phyloP scores from a whole-genome alignment of 2,888 invertebrate genomes.

The Oxytorus armatus region DNA sequence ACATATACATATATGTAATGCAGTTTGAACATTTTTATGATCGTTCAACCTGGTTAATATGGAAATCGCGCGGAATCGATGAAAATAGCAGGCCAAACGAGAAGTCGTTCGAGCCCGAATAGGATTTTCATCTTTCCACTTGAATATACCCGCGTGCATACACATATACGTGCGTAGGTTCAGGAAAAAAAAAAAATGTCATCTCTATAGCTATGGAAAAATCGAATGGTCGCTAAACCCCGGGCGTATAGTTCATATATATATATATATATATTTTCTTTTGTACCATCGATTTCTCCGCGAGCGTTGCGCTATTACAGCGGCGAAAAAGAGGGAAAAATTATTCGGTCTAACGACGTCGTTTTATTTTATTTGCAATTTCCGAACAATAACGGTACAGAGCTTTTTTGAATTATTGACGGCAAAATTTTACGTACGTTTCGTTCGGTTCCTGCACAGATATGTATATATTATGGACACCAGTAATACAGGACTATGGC shows the following conservation, averaged over 20 bases:
- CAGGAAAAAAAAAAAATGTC: too few relatives aligned
- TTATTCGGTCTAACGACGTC: slow-evolving; percentile 9
- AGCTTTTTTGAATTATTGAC: slow-evolving; percentile 45
- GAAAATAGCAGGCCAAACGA: slow-evolving; percentile 57
- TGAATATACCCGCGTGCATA: not conserved
- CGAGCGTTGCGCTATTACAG: slow-evolving; percentile 20
- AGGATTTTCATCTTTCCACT: slow-evolving; percentile 54
- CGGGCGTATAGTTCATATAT: not conserved
- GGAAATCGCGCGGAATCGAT: slow-evolving; percentile 59
- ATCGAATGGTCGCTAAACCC: slow-evolving; percentile 17
- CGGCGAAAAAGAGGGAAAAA: slow-evolving; percentile 13
- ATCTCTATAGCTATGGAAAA: slow-evolving; percentile 18
- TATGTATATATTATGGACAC: not conserved
- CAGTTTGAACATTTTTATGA: slow-evolving; percentile 41
- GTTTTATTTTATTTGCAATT: slow-evolving; percentile 59
- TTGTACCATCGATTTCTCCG: slow-evolving; percentile 34
- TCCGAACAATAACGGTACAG: slow-evolving; percentile 47
- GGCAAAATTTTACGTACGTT: slow-evolving; percentile 23
- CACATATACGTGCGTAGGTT: too few relatives aligned
- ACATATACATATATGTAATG: slow-evolving; percentile 16
- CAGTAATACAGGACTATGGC: slow-evolving; percentile 30
- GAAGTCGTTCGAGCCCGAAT: slow-evolving; percentile 54
- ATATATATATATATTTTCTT: too few relatives aligned
- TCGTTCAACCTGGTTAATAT: slow-evolving; percentile 56
- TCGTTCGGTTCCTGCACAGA: not conserved